Base-by-base conservation (phyloP, 2,113 vertebrate species). In the Haplotaxodon microlepis region DNA sequence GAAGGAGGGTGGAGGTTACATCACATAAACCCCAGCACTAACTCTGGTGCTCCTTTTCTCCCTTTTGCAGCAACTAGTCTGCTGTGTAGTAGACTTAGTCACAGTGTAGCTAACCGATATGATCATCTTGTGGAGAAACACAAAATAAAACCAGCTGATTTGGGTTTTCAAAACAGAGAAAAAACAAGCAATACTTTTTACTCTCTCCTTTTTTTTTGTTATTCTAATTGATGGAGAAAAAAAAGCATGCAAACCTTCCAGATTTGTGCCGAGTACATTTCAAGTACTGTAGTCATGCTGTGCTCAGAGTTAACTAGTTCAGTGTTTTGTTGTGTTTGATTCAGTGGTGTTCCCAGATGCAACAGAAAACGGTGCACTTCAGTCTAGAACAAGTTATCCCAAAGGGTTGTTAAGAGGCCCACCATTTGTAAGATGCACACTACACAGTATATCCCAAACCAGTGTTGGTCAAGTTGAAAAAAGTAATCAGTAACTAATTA, bases 161-260 rank as follows among this genome's bases (percentile, higher is more conserved):
- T 91, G 88, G 83, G 73, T 87, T 90, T 86, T 80, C 63, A 81
- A 73, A 88, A 83, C 40, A 86, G 66, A 85, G 66, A 90, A 88
- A 38, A 90, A 83, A 90, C 71, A 90, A 94, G 94, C 95, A 95
- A 96, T 96, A 96, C 86, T 94, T 92, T 47, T 82, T 73, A 87
- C 50, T 53, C 34, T 38, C 34, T 69, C 34, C 34, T 66, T 38
- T 69, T 50, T 24, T 78, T 79, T 57, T 81, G 42, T 91, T 85
- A 86, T 84, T 88, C 19, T 66, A 40, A 85, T 87, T 47, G 83
- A 86, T 85, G 71, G 53, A 47, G 63, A 5, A 38, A 69, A 66
- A 92, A 91, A 89, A 81, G 88, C 88, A 91, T 95, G 91, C 85
- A 79, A 88, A 89, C 88, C 87, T 90, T 94, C 89, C 93, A 90